Evolutionary conservation across 2,797 vertebrate genomes (phyloP).

Genomic region (Chlorospingus semifuscus): DNA sequence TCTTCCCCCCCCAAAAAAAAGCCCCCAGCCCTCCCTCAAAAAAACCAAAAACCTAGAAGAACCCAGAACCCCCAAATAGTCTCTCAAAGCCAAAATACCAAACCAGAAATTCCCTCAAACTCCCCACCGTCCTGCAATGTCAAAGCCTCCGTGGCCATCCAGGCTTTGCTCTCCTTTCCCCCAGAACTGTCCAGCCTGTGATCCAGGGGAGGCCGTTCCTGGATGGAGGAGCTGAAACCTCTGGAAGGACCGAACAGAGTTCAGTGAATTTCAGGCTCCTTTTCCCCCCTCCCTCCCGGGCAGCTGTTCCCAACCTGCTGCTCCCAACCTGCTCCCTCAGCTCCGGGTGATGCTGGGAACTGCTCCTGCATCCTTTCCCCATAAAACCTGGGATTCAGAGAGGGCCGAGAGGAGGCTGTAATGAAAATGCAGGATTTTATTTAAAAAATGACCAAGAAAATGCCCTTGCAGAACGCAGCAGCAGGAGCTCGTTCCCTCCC

Average conservation of each 20-base stretch:
- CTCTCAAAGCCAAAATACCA: not conserved
- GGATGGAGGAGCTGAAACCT: not conserved
- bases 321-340: not conserved
- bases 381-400: not conserved
- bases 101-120: no score
- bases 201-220: not conserved
- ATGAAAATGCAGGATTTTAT: conserved; percentile 39
- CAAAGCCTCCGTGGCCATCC: rapidly evolving
- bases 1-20: no score
- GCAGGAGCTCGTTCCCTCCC: not conserved
- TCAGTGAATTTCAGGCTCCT: not conserved
- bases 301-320: not conserved
- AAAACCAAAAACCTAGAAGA: not conserved
- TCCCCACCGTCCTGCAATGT: no score
- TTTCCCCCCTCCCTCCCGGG: rapidly evolving
- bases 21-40: not conserved
- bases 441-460: conserved; percentile 15
- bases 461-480: conserved; percentile 8
- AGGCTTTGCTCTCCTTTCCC: not conserved
- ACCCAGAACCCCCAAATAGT: rapidly evolving
- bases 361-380: not conserved
- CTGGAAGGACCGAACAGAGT: not conserved
- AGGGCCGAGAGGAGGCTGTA: not conserved
- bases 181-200: rapidly evolving
- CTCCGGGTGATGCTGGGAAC: rapidly evolving